Evolutionary conservation across 2,113 vertebrate species (phyloP), one percentile per base, ranked within the genome.

Genomic region (Strix uralensis): DNA sequence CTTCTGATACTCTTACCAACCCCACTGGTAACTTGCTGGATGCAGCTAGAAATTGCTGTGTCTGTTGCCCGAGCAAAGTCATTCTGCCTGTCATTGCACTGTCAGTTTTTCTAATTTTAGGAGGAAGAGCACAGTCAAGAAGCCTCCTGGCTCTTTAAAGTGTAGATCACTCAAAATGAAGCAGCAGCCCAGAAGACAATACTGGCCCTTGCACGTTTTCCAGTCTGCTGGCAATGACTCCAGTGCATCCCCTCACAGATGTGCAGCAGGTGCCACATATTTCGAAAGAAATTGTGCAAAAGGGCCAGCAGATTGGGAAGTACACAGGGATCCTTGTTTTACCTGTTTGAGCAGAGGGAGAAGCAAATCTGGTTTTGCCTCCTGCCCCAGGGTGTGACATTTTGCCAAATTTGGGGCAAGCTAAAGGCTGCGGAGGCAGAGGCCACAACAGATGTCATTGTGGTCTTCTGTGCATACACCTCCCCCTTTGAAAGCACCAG

Each of bases 51-150:
- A 81, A 81, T 69, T 81, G 7, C 16, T 81, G 0, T 47, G 18
- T 80, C 11, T 27, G 7, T 67, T 94, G 44, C 23, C 62, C 8
- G 87, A 67, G 81, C 74, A 61, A 92, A 92, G 59, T 86, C 13
- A 61, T 81, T 92, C 81, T 89, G 47, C 52, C 34, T 84, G 26
- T 70, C 46, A 92, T 92, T 87, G 34, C 38, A 55, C 26, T 71
- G 57, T 61, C 77, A 72, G 38, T 51, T 94, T 94, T 92, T 71
- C 79, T 67, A 81, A 66, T 84, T 83, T 84, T 85, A 81, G 52
- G 29, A 81, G 75, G 77, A 91, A 87, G 47, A 94, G 38, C 71
- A 70, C 59, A 83, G 59, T 92, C n/a, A 51, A 63, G 85, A 67
- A 91, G 27, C 32, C 38, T 96, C 65, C 51, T 47, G 26, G 16